A percentile compares a stretch with the other conserved stretches of the same genome.
Conservation (phyloP, 2,113 vertebrate species). For the cattle (Bos taurus) region ARS-UCD2.0 NC_037354.1:42306001-42306500, state of each 20-base stretch:
- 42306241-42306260: background rate
- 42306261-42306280: background rate
- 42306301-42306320: background rate
- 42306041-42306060: background rate
- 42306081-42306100: background rate
- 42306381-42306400: background rate
- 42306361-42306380: background rate
- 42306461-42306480: accelerated
- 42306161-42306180: background rate
- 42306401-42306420: background rate
- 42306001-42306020: background rate
- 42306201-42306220: background rate
- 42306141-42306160: background rate
- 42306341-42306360: background rate
- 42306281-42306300: background rate
- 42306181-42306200: background rate
- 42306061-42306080: background rate
- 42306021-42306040: accelerated
- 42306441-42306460: background rate
- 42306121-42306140: background rate
- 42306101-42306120: background rate
- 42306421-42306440: background rate
- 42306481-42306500: background rate
- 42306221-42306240: background rate
- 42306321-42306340: accelerated